Percentiles rank a stretch among this genome's conserved stretches.
phyloP scores from a whole-genome alignment of 2,888 invertebrate genomes.

The Thera obeliscata region DNA sequence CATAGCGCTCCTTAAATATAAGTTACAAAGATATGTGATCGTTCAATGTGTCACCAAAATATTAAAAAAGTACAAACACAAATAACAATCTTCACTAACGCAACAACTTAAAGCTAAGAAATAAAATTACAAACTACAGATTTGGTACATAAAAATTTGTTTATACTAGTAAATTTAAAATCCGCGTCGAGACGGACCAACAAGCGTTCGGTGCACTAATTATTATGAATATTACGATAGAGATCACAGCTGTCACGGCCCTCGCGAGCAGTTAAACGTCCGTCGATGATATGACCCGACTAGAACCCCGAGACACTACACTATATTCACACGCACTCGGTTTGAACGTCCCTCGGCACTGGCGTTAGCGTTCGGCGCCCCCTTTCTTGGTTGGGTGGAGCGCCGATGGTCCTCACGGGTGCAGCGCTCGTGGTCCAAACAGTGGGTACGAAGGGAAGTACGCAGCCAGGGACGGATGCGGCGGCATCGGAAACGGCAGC shows the following conservation, averaged over 20 bases:
- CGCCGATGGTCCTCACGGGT: slow-evolving; percentile 90
- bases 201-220: slow-evolving; percentile 77
- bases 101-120: slow-evolving; percentile 78
- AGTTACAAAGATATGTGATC: slow-evolving; percentile 72
- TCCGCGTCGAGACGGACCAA: slow-evolving; percentile 59
- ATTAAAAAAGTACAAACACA: slow-evolving; percentile 76
- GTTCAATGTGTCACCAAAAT: slow-evolving; percentile 55
- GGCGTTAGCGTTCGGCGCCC: slow-evolving; percentile 82
- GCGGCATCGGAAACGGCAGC: slow-evolving; percentile 87
- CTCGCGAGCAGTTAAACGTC: slow-evolving; percentile 62
- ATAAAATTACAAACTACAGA: slow-evolving; percentile 78
- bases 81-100: slow-evolving; percentile 78
- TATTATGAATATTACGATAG: slow-evolving; percentile 77
- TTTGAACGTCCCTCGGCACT: slow-evolving; percentile 75
- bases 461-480: slow-evolving; percentile 91
- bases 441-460: slow-evolving; percentile 95
- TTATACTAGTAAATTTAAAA: slow-evolving; percentile 76
- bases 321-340: slow-evolving; percentile 78
- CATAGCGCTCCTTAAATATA: slow-evolving; percentile 54
- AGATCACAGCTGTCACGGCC: slow-evolving; percentile 81
- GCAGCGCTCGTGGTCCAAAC: slow-evolving; percentile 89
- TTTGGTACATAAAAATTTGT: slow-evolving; percentile 83
- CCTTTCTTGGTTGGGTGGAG: slow-evolving; percentile 89
- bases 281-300: slow-evolving; percentile 81
- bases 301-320: slow-evolving; percentile 70